Base-by-base conservation (phyloP, 2,113 vertebrate genomes). In the Eurypyga helias region DNA sequence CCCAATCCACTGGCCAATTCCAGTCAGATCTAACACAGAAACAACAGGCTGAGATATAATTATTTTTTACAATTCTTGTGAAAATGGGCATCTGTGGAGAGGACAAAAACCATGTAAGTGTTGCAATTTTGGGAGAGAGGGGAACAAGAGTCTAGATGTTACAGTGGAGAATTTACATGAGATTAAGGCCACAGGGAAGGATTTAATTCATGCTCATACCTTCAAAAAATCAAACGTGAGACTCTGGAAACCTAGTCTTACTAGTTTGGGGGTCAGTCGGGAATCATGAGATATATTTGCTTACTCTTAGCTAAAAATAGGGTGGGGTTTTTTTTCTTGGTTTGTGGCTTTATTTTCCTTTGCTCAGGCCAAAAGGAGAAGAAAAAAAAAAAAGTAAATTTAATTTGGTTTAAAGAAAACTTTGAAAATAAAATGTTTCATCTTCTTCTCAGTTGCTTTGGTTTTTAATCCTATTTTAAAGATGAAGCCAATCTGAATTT, bases 321-420 rank as follows among this genome's bases (percentile, higher is more conserved):
- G 6, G 41, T 41, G 41, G 29, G 0, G 1, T 1, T 52, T 13
- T 60, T 65, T 41, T 51, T n/a, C n/a, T n/a, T n/a, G 29, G 11
- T 33, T 80, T 55, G 16, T 54, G 17, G 34, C 11, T 78, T 67
- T 52, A 36, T 81, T 67, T 67, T 24, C 25, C 23, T 89, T 49
- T 52, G 12, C 25, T 82, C 9, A 33, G 31, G 24, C 36, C 21
- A 25, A 85, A 64, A 20, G 15, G 34, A 34, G 14, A 34, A 7
- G 19, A 45, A 6, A 36, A 31, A 17, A 43, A 38, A 13, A 33
- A 31, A 62, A 8, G 4, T 52, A n/a, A 71, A 26, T 26, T 36
- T 41, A 5, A n/a, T 48, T 79, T 51, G 1, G 1, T 66, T 78
- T 51, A 62, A 83, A 48, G 9, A 54, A 85, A 61, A 7, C 2